A percentile compares a stretch with the other conserved stretches of the same genome.
These are phyloP conservation scores for Drosophila ogumai DNA, from an alignment of 1,140 invertebrate genomes.

Conservation along the genomic window DNA sequence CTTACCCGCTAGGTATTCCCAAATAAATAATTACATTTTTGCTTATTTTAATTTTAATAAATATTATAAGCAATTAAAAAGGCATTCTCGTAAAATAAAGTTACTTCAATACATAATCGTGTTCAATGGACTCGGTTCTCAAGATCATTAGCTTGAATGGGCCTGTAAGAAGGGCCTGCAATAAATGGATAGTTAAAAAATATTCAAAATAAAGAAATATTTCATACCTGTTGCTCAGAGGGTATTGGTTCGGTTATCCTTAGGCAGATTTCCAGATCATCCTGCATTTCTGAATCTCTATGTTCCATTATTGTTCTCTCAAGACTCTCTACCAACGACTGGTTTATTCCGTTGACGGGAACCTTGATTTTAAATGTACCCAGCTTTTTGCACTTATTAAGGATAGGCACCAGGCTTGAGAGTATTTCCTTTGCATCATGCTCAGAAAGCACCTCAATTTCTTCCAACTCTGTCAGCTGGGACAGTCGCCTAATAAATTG, in stretches of 20 bases:
- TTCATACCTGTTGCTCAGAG: not conserved
- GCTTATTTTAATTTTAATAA: not conserved
- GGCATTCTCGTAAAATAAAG: not conserved
- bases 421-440: not conserved
- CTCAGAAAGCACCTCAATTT: not conserved
- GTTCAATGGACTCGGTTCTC: not conserved
- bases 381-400: slow-evolving; percentile 7
- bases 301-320: not conserved
- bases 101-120: not conserved
- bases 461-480: slow-evolving; percentile 2
- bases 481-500: slow-evolving; percentile 1
- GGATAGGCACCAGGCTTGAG: not conserved
- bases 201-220: not conserved
- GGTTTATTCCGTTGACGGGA: not conserved
- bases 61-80: no score
- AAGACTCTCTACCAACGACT: not conserved
- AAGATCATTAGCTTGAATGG: not conserved
- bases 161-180: not conserved
- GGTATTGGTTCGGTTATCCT: not conserved
- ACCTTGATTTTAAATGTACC: not conserved
- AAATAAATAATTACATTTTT: not conserved
- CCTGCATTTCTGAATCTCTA: not conserved
- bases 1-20: not conserved
- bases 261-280: not conserved
- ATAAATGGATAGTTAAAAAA: not conserved